Percentiles rank a stretch among this genome's conserved stretches.
Conservation (phyloP, 2,113 vertebrate species). For the Xiphophorus maculatus region DNA sequence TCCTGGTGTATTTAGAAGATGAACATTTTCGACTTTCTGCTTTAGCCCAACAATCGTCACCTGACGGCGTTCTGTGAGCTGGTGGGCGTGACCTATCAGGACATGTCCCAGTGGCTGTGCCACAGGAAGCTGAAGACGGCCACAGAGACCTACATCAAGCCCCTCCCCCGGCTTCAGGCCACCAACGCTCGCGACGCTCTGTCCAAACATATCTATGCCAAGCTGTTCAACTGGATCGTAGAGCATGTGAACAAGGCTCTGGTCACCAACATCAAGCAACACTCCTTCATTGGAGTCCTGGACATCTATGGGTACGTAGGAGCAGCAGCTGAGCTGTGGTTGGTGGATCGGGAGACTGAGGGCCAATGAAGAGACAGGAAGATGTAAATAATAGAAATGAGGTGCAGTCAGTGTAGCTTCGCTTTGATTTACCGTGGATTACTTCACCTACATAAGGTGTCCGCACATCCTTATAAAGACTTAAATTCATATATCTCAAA, state of each 20-base stretch:
- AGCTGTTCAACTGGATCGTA: slow-evolving; percentile 98
- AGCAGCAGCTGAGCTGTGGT: neutral
- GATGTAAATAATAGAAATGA: too few species aligned
- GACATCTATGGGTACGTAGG: slow-evolving; percentile 93
- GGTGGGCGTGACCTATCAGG: slow-evolving; percentile 93
- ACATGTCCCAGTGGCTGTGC: slow-evolving; percentile 98
- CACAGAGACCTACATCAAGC: slow-evolving; percentile 94
- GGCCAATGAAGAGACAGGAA: too few species aligned
- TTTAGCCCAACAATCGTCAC: slow-evolving; percentile 90
- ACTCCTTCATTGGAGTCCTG: slow-evolving; percentile 97
- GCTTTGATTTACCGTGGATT: too few species aligned
- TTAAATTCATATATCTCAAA: too few species aligned
- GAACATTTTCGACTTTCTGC: neutral
- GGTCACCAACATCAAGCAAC: slow-evolving; percentile 88
- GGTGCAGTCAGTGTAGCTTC: too few species aligned
- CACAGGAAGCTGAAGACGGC: slow-evolving; percentile 94
- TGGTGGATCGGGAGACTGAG: neutral
- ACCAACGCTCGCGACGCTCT: slow-evolving; percentile 94
- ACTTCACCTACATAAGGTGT: too few species aligned
- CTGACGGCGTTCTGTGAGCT: slow-evolving; percentile 92
- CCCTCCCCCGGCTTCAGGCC: slow-evolving; percentile 92
- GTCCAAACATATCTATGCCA: slow-evolving; percentile 97
- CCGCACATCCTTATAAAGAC: too few species aligned
- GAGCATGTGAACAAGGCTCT: slow-evolving; percentile 95
- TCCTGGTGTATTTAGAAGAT: neutral